Conservation (phyloP, 2,888 invertebrate genomes). For the Trimorus sp. region DNA sequence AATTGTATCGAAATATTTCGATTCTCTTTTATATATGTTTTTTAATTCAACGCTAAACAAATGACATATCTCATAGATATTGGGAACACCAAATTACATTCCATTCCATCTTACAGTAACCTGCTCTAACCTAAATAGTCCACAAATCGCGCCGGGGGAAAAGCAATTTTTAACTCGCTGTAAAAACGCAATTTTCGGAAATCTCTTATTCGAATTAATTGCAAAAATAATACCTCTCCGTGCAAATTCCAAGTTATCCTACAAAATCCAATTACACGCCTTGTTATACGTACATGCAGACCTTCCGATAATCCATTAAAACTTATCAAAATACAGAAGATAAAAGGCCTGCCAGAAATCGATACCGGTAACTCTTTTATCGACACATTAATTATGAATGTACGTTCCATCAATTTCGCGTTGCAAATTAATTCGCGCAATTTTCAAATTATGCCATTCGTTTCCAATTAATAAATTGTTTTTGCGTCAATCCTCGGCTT, state of each 20-base stretch:
- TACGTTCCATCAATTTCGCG: conserved; percentile 16
- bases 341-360: conserved; percentile 38
- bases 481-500: background rate
- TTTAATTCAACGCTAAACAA: too few species aligned
- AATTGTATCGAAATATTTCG: too few species aligned
- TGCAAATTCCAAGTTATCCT: background rate
- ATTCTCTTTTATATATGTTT: too few species aligned
- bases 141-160: too few species aligned
- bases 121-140: too few species aligned
- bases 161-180: too few species aligned
- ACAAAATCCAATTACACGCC: background rate
- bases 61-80: too few species aligned
- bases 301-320: conserved; percentile 42
- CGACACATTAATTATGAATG: conserved; percentile 34
- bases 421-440: conserved; percentile 16
- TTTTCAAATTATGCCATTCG: conserved; percentile 13
- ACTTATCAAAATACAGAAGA: conserved; percentile 53
- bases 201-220: background rate
- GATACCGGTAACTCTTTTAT: conserved; percentile 29
- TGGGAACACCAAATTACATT: too few species aligned
- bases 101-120: too few species aligned
- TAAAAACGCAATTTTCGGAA: too few species aligned
- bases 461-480: conserved; percentile 12
- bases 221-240: conserved; percentile 6
- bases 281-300: conserved; percentile 29